These are phyloP conservation scores for Cataglyphis rosenhaueri DNA, from an alignment of 2,888 invertebrate species.

Conservation along the genomic window DNA sequence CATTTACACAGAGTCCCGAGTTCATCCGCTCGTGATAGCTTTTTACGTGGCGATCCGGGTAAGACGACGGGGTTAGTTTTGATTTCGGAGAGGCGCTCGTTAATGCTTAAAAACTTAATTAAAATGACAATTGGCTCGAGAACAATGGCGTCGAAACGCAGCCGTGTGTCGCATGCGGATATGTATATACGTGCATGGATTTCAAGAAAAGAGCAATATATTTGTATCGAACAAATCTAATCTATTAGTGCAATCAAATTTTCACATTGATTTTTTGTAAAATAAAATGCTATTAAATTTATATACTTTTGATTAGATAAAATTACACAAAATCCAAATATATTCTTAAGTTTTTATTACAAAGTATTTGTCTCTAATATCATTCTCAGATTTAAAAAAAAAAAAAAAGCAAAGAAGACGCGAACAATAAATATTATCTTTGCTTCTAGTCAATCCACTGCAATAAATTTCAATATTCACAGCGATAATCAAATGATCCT, in stretches of 20 bases:
- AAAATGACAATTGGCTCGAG: conserved; percentile 64
- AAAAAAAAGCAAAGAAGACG: not conserved
- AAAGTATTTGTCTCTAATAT: not conserved
- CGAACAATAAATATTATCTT: not conserved
- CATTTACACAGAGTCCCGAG: conserved; percentile 46
- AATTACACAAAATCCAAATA: not conserved
- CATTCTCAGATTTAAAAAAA: not conserved
- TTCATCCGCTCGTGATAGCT: conserved; percentile 24
- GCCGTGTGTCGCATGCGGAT: conserved; percentile 12
- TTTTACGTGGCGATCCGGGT: conserved; percentile 2
- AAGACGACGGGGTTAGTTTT: conserved; percentile 30
- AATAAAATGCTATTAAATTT: not conserved
- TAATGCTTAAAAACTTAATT: conserved; percentile 75
- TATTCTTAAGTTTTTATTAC: not conserved
- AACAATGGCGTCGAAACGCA: conserved; percentile 31
- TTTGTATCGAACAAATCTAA: not conserved
- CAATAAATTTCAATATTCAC: conserved; percentile 20
- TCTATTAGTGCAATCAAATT: not conserved
- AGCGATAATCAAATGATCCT: conserved; percentile 10
- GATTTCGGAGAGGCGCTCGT: conserved; percentile 66
- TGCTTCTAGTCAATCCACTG: not conserved
- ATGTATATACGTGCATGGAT: conserved; percentile 46
- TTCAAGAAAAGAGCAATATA: conserved; percentile 11
- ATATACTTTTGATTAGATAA: not conserved
- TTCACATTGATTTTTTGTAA: not conserved